Conservation (phyloP, 1,140 invertebrate genomes). For the Bombus difficillimus region DNA sequence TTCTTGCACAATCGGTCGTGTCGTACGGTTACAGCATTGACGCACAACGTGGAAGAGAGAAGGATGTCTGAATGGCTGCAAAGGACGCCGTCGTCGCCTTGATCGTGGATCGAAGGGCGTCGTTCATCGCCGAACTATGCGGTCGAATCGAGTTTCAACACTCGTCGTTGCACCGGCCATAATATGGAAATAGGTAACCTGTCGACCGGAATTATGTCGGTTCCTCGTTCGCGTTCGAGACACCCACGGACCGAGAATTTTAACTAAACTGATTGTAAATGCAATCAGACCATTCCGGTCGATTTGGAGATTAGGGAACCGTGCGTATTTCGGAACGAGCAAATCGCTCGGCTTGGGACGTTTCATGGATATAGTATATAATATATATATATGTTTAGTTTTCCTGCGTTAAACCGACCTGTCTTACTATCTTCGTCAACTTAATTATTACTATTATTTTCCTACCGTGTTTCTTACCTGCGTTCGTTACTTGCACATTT, state of each 20-base stretch:
- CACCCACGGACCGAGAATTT: constrained; percentile 10
- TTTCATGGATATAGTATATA: too few relatives aligned
- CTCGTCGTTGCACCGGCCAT: neutral
- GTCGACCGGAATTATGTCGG: neutral
- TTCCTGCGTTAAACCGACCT: too few relatives aligned
- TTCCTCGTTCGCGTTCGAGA: neutral
- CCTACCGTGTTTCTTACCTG: too few relatives aligned
- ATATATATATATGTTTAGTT: too few relatives aligned
- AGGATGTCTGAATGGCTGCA: constrained; percentile 44
- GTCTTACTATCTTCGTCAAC: too few relatives aligned
- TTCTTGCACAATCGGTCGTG: constrained; percentile 65
- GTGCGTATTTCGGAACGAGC: too few relatives aligned
- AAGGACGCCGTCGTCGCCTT: constrained; percentile 22
- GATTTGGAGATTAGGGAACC: too few relatives aligned
- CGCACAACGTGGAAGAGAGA: neutral
- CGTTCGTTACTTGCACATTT: too few relatives aligned
- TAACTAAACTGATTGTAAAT: neutral
- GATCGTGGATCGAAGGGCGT: constrained; percentile 36
- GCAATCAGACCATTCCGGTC: too few relatives aligned
- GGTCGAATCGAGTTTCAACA: constrained; percentile 25
- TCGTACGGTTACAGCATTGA: constrained; percentile 43
- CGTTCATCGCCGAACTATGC: constrained; percentile 6
- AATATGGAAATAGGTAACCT: constrained; percentile 23
- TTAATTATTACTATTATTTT: too few relatives aligned
- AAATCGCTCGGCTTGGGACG: too few relatives aligned